These are phyloP conservation scores for Drosophila nannoptera DNA, from an alignment of 1,140 invertebrate genomes.

Conservation along the genomic window DNA sequence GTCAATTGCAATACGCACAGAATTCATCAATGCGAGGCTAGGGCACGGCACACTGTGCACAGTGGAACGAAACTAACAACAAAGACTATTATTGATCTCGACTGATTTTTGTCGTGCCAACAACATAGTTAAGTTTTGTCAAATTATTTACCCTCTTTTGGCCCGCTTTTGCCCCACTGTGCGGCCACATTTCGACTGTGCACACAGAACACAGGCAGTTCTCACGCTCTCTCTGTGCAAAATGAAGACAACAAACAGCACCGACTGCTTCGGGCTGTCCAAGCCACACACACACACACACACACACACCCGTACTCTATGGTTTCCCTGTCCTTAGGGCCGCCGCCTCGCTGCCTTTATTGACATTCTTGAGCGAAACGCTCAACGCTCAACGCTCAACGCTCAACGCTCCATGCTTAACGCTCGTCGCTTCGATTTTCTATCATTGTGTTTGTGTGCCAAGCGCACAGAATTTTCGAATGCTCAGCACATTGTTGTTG, in stretches of 20 bases:
- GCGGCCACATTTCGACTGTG: constrained; percentile 3
- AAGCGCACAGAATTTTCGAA: constrained; percentile 62
- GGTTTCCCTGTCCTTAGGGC: neutral
- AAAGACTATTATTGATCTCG: too few relatives aligned
- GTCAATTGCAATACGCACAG: constrained; percentile 55
- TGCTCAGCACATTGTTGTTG: constrained; percentile 61
- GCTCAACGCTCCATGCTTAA: too few relatives aligned
- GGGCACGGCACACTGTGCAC: constrained; percentile 15
- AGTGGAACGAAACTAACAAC: constrained; percentile 27
- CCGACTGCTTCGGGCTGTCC: constrained; percentile 25
- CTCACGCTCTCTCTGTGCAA: constrained; percentile 25
- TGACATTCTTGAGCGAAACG: constrained; percentile 58
- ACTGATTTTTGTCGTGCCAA: too few relatives aligned
- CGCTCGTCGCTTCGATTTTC: constrained; percentile 53
- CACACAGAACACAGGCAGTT: constrained; percentile 19
- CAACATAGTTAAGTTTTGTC: neutral
- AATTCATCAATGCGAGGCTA: constrained; percentile 42
- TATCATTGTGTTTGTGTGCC: constrained; percentile 67
- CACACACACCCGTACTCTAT: neutral
- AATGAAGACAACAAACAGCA: constrained; percentile 66
- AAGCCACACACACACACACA: constrained; percentile 27
- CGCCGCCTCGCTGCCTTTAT: constrained; percentile 42
- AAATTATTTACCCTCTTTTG: neutral
- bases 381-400: too few relatives aligned
- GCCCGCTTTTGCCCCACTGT: constrained; percentile 12